These are phyloP conservation scores for Philotrypesis tridentata DNA, from an alignment of 1,140 invertebrate genomes.

Conservation along the genomic window DNA sequence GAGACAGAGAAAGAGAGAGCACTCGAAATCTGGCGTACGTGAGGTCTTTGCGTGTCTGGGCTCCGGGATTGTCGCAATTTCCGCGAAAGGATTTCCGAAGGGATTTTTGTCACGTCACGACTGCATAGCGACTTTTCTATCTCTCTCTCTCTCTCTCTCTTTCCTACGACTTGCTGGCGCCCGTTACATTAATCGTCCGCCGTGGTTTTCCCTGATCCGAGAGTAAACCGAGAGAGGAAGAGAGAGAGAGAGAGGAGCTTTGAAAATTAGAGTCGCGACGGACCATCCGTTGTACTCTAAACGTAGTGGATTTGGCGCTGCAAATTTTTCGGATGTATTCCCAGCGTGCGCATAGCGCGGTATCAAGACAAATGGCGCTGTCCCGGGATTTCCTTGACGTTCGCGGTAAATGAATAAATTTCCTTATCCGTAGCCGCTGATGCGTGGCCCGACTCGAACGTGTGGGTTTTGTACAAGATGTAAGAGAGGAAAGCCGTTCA, in stretches of 20 bases:
- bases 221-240: neutral
- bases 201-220: neutral
- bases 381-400: too few species aligned
- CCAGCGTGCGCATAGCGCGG: neutral
- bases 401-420: too few species aligned
- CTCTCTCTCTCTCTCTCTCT: neutral
- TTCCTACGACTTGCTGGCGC: neutral
- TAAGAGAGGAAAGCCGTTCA: too few species aligned
- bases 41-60: slow-evolving; percentile 14
- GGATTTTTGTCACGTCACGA: slow-evolving; percentile 43
- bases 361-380: slow-evolving; percentile 18
- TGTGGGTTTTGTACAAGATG: too few species aligned
- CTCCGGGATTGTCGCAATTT: slow-evolving; percentile 35
- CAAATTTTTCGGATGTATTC: slow-evolving; percentile 28
- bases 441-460: too few species aligned
- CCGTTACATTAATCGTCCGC: slow-evolving; percentile 43
- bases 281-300: slow-evolving; percentile 28
- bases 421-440: too few species aligned
- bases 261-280: slow-evolving; percentile 40
- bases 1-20: too few species aligned
- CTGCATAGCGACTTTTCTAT: slow-evolving; percentile 23
- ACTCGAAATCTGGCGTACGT: slow-evolving; percentile 33
- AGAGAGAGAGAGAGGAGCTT: neutral
- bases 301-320: slow-evolving; percentile 16
- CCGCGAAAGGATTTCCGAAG: slow-evolving; percentile 23